Percentiles rank a stretch among this genome's conserved stretches.
phyloP scores from a whole-genome alignment of 2,797 vertebrate species.

The Emydoidea blandingii region DNA sequence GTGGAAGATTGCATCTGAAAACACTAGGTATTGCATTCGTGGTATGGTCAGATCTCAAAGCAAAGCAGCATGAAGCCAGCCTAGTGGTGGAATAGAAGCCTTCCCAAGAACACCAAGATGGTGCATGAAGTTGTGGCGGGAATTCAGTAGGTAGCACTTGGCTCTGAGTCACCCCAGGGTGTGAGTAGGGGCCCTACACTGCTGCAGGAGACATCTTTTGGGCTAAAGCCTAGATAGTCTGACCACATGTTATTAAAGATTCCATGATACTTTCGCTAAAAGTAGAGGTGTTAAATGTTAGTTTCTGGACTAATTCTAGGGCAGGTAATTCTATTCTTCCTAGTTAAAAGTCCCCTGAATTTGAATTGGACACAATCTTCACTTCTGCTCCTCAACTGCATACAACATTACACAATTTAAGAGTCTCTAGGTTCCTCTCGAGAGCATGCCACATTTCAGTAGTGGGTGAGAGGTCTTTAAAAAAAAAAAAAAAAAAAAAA shows the following conservation, averaged over 20 bases:
- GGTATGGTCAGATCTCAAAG: neutral
- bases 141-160: neutral
- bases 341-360: neutral
- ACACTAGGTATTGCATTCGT: neutral
- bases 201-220: neutral
- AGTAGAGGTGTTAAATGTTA: neutral
- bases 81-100: neutral
- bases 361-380: neutral
- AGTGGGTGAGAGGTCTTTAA: neutral
- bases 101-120: neutral
- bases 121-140: neutral
- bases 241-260: neutral
- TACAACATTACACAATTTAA: neutral
- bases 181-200: neutral
- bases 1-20: neutral
- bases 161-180: no score
- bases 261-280: neutral
- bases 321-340: neutral
- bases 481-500: no score
- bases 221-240: neutral
- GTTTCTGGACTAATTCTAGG: neutral
- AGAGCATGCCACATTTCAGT: neutral
- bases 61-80: neutral
- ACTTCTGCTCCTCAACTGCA: neutral
- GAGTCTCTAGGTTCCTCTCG: neutral